Percentiles rank a stretch among this genome's conserved stretches.
phyloP scores from a whole-genome alignment of 2,797 vertebrate genomes.

The Todus mexicanus region DNA sequence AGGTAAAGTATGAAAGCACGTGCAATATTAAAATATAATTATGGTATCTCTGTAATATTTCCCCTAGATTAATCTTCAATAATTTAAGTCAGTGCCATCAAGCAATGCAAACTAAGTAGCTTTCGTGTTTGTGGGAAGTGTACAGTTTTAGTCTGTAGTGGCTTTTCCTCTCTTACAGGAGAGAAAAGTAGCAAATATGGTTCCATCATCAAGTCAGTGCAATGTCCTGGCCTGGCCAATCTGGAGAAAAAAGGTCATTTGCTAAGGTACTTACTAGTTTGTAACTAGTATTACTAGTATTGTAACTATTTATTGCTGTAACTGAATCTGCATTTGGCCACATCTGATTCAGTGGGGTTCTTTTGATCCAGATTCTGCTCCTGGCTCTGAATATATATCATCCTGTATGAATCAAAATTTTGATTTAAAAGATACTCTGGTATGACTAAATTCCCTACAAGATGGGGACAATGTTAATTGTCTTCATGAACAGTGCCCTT shows the following conservation, averaged over 20 bases:
- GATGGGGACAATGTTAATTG: not conserved
- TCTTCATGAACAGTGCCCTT: not conserved
- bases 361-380: not conserved
- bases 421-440: not conserved
- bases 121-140: not conserved
- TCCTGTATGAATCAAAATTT: not conserved
- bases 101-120: not conserved
- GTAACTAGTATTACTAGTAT: too few species aligned
- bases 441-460: not conserved
- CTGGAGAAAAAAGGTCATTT: not conserved
- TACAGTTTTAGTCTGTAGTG: not conserved
- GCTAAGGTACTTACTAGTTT: not conserved
- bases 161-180: constrained; percentile 7
- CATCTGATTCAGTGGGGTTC: not conserved
- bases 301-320: not conserved
- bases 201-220: not conserved
- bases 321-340: not conserved
- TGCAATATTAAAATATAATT: not conserved
- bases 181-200: not conserved
- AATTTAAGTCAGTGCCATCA: not conserved
- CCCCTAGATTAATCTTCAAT: not conserved
- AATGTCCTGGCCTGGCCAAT: not conserved
- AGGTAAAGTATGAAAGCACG: constrained; percentile 73
- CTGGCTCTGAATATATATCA: not conserved
- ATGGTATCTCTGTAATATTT: not conserved